phyloP scores from a whole-genome alignment of 2,113 vertebrate species.

The Phocoena phocoena region DNA sequence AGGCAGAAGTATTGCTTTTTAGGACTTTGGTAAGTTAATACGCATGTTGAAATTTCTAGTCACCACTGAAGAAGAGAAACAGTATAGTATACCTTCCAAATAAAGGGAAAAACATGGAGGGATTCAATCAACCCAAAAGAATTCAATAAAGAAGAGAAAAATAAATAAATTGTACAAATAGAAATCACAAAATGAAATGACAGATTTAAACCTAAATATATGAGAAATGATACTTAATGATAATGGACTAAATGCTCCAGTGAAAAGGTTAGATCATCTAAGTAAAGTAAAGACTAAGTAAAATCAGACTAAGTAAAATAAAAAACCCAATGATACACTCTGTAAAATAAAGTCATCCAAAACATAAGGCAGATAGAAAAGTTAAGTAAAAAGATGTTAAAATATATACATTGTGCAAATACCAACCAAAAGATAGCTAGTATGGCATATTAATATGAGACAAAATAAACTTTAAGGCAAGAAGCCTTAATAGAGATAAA shows the following conservation, averaged over 20 bases:
- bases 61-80: not conserved
- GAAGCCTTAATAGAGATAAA: not conserved
- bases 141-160: not conserved
- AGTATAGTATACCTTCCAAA: not conserved
- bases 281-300: no score
- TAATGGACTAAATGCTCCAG: not conserved
- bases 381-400: not conserved
- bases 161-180: conserved; percentile 18
- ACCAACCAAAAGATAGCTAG: not conserved
- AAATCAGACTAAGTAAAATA: not conserved
- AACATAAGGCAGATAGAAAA: not conserved
- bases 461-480: not conserved
- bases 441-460: not conserved
- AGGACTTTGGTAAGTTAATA: not conserved
- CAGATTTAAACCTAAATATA: not conserved
- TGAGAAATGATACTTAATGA: not conserved
- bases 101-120: not conserved
- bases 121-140: not conserved
- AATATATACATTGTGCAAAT: not conserved
- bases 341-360: not conserved
- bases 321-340: not conserved
- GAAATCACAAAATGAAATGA: not conserved
- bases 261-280: not conserved
- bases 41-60: not conserved
- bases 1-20: not conserved